Base-by-base conservation (phyloP, 1,140 invertebrate genomes). In the Helicoverpa zea region DNA sequence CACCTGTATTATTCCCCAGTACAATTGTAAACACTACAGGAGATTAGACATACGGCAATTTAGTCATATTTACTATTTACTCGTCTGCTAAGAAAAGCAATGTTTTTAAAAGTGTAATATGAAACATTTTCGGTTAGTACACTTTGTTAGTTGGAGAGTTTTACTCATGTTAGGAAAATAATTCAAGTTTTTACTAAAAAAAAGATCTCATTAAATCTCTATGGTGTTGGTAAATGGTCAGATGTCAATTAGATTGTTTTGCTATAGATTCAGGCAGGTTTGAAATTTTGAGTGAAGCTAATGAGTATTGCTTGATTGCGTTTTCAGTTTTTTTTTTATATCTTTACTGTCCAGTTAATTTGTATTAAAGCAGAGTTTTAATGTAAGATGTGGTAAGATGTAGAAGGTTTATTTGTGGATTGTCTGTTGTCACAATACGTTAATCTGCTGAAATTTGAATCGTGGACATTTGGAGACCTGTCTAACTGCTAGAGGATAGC, bases 1-100 rank as follows among this genome's bases (percentile, higher is more conserved):
- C 16, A 11, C 47, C 29, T 43, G 7, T 64, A 23, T 23, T 23
- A 23, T 54, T 63, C 35, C 47, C 35, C 61, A 64, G 75, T 77
- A 3, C 43, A 7, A 7, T 30, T 3, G 18, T 30, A 29, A 70
- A 51, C 1, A 29, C 23, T 23, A 1, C 3, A 35, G 35, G 7
- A 35, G 35, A 35, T 5, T 35, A 35, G 3, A 35, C 35, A 35
- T 35, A 7, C 3, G 35, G 35, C 35, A 5, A 35, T 35, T 35
- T 35, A 35, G 3, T 35, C 7, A 5, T 35, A 35, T 35, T 35
- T 23, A 23, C 23, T 35, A 35, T 35, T 35, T 23, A 23, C 23
- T 2, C 23, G 23, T 1, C 23, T 23, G 23, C 23, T 23, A 23
- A 23, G 23, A 23, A 23, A 23, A 23, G 23, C 2, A 23, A 23